Evolutionary conservation across 2,797 vertebrate genomes (phyloP), one percentile per base, ranked within the genome.

Genomic region (Halcyon leucocephala): DNA sequence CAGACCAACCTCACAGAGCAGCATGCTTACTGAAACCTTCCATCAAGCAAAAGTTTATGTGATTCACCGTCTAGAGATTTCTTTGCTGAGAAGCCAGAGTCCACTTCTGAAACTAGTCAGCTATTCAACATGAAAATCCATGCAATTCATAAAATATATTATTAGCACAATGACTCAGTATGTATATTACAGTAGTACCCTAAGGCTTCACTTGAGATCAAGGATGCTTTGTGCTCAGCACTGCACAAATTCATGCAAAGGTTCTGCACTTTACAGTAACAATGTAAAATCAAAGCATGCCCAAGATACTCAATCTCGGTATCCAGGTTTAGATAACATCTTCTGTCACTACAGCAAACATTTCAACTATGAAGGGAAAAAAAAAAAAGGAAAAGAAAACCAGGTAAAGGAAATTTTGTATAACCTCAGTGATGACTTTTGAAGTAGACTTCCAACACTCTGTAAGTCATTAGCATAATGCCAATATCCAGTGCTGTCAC

Each of bases 171-270:
- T 78, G 66, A 78, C 51, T 94, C 62, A 70, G 66, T 62, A 58
- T 10, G 10, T 28, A 17, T 78, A 14, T 72, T 52, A 55, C 69
- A 72, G 58, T 13, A 86, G 44, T 29, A 77, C 25, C 82, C 90
- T 55, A 21, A 85, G 57, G 79, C 78, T 85, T 57, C 46, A 6
- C 17, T 64, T 16, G n/a, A 46, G 35, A 95, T 54, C 65, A 91
- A 94, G 70, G 90, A 44, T 90, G 60, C 70, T 91, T 91, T 95
- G 77, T 90, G 77, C 29, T 73, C 51, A 71, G 61, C 33, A 22
- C 44, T 20, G 35, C 31, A 76, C n/a, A 69, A 62, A 73, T 28
- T 73, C 73, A 41, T 9, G 55, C n/a, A 35, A 86, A 90, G 35
- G 31, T 26, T 31, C 76, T 25, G 35, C 14, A 31, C 7, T 88